These are phyloP conservation scores for Marisa cornuarietis DNA, from an alignment of 1,140 invertebrate species.

Conservation along the genomic window DNA sequence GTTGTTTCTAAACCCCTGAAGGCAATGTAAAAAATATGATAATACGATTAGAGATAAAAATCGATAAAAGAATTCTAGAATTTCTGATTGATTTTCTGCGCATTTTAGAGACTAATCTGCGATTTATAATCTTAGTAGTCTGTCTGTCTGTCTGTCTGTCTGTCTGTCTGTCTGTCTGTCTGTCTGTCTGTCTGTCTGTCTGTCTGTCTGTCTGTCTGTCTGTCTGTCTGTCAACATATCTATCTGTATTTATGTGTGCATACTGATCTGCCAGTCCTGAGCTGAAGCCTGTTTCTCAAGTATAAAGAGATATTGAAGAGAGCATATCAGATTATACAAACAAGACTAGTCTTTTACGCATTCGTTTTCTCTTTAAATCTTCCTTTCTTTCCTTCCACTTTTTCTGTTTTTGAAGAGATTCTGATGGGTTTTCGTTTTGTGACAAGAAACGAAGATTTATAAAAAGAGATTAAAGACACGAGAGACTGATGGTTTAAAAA, in stretches of 20 bases:
- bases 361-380: neutral
- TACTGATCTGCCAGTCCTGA: too few species aligned
- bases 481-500: too few species aligned
- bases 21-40: too few species aligned
- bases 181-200: conserved; percentile 35
- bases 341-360: neutral
- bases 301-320: too few species aligned
- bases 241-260: too few species aligned
- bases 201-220: conserved; percentile 34
- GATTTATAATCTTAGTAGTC: conserved; percentile 21
- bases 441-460: too few species aligned
- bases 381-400: neutral
- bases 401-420: neutral
- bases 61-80: too few species aligned
- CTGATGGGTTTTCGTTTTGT: neutral
- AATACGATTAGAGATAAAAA: too few species aligned
- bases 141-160: conserved; percentile 38
- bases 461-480: too few species aligned
- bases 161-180: conserved; percentile 36
- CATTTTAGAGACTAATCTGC: too few species aligned
- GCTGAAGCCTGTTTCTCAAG: neutral
- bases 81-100: too few species aligned
- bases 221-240: conserved; percentile 31
- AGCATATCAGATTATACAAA: neutral
- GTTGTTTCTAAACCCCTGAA: too few species aligned